Evolutionary conservation across 2,888 invertebrate species (phyloP).

Genomic region (Lepas anatifera): DNA sequence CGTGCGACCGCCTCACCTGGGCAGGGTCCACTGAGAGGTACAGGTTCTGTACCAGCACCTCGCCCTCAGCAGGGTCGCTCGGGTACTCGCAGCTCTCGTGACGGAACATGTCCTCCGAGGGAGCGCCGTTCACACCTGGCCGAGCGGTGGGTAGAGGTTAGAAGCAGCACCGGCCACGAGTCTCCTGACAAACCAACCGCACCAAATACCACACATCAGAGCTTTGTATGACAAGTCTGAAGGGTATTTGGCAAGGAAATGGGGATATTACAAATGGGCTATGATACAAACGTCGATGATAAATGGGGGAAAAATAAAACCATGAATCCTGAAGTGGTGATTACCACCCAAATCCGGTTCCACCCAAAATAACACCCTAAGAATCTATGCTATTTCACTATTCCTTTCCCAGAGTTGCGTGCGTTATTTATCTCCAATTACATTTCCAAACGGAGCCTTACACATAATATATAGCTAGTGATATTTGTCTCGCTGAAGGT

Average conservation of each 20-base stretch:
- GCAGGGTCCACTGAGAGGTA: background rate
- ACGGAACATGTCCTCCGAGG: background rate
- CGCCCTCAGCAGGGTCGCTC: background rate
- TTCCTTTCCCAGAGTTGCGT: no score
- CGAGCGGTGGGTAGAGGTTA: background rate
- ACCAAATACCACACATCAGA: background rate
- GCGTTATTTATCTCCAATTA: no score
- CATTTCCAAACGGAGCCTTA: no score
- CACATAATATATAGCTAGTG: no score
- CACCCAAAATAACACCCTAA: no score
- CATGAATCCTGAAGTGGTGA: no score
- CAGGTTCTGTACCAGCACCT: background rate
- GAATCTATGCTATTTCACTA: no score
- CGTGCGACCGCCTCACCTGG: background rate
- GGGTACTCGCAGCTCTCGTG: background rate
- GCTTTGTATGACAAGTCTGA: background rate
- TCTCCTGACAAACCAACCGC: background rate
- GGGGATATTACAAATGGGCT: background rate
- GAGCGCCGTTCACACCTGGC: background rate
- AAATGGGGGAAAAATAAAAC: no score
- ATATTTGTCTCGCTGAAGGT: no score
- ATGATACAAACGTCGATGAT: background rate
- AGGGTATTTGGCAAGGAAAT: no score
- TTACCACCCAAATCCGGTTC: no score
- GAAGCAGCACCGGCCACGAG: background rate